phyloP scores from a whole-genome alignment of 2,888 invertebrate genomes.

The Drosophila kuntzei region DNA sequence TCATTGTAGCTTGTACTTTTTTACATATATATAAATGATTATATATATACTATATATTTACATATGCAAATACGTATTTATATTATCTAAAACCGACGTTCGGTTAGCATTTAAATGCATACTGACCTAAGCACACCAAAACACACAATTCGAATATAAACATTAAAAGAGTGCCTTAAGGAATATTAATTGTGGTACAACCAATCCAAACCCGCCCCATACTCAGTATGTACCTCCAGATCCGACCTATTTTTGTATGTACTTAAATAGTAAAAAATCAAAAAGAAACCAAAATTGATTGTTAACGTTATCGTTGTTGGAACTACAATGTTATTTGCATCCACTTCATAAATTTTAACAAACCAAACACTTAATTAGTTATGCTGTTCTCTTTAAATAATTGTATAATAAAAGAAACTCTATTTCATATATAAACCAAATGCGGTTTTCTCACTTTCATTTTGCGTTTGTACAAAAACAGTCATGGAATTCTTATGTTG shows the following conservation, averaged over 20 bases:
- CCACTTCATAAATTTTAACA: conserved; percentile 28
- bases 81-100: conserved; percentile 35
- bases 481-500: conserved; percentile 17
- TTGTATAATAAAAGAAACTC: conserved; percentile 62
- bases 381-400: conserved; percentile 47
- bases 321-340: conserved; percentile 44
- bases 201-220: conserved; percentile 15
- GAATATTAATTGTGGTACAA: conserved; percentile 49
- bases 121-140: conserved; percentile 41
- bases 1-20: conserved; percentile 22
- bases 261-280: conserved; percentile 28
- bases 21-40: background rate
- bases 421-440: conserved; percentile 61
- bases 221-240: conserved; percentile 14
- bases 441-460: conserved; percentile 4
- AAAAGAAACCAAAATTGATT: conserved; percentile 26
- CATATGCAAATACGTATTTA: conserved; percentile 15
- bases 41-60: conserved; percentile 17
- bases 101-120: conserved; percentile 60
- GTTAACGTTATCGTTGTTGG: conserved; percentile 42
- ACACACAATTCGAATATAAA: conserved; percentile 8
- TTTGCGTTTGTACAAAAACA: conserved; percentile 31
- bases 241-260: conserved; percentile 44
- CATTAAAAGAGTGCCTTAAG: conserved; percentile 65
- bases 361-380: conserved; percentile 24